Base-by-base conservation (phyloP, 64 coral and sea anemone genomes). In the Hydrozoanthus tunicans region DNA sequence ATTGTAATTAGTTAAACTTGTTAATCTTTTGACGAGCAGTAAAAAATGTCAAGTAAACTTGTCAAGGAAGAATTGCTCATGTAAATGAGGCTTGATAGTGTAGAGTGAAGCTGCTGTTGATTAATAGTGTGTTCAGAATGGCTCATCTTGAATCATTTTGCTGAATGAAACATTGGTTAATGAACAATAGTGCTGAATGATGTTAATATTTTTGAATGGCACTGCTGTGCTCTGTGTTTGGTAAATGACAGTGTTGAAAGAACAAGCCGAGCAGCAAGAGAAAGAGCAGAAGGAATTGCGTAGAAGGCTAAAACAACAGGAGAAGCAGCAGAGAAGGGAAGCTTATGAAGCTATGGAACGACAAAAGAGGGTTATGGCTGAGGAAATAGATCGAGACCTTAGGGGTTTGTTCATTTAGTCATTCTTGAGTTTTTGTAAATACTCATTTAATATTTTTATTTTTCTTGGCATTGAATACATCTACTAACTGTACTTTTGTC, bases 331-430 rank as follows among this genome's bases (percentile, higher is more conserved):
- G 61, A 93, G 91, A 52, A 95, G 96, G 67, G 93, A 93, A 89
- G 96, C 93, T 5, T 98, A 95, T 83, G 96, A 98, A 68, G 96
- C 93, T 58, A 68, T 98, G 85, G 91, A 98, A 79, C 81, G 93
- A 77, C 96, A 95, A 82, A 98, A 98, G 74, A 93, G 51, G 75
- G 51, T 93, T n/a, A 91, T 95, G 93, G 91, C 91, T 51, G 91
- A 98, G 79, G 93, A 98, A 78, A 91, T 64, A 65, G 59, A 93
- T 63, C 92, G 92, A 24, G 86, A 82, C 14, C 53, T 96, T 53
- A 90, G 91, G 93, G 91, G 94, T 95, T 11, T 83, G 89, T 78
- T 79, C 24, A 70, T 43, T 43, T 43, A 43, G 32, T 43, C 32
- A 2, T 43, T 43, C 32, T 43, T 43, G 32, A 43, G 32, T 43